These are phyloP conservation scores for Theodoxus fluviatilis DNA, from an alignment of 2,888 invertebrate species.

Conservation along the genomic window DNA sequence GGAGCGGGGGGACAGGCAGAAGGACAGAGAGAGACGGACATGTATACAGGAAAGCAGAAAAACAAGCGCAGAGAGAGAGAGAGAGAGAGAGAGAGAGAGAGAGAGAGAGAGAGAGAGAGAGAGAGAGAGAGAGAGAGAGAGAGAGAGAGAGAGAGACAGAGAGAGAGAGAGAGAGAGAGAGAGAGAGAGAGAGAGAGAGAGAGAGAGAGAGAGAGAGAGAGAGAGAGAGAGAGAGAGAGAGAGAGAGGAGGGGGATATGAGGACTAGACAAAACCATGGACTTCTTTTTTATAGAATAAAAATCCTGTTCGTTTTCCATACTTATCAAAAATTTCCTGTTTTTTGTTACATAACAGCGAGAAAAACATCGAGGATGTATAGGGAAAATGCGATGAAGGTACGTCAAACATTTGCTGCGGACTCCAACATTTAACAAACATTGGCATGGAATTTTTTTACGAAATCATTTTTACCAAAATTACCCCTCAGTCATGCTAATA, in stretches of 20 bases:
- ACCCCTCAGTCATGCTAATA: too few species aligned
- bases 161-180: neutral
- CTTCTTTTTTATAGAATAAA: too few species aligned
- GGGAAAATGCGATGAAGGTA: too few species aligned
- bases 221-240: conserved; percentile 11
- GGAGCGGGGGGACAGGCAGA: neutral
- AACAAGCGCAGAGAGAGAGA: neutral
- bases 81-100: conserved; percentile 12
- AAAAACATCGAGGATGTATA: too few species aligned
- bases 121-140: conserved; percentile 11
- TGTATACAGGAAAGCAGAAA: neutral
- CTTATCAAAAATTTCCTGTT: too few species aligned
- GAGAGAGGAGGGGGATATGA: neutral
- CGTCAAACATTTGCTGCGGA: too few species aligned
- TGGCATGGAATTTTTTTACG: too few species aligned
- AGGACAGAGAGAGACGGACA: neutral
- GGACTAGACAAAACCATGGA: neutral
- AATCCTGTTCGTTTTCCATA: too few species aligned
- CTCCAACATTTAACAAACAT: too few species aligned
- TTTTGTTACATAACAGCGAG: too few species aligned
- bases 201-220: conserved; percentile 15
- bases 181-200: conserved; percentile 3
- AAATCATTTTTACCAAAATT: too few species aligned
- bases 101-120: conserved; percentile 3
- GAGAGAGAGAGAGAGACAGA: conserved; percentile 7